phyloP scores from a whole-genome alignment of 2,888 invertebrate species.

The Dorcus parallelipipedus region DNA sequence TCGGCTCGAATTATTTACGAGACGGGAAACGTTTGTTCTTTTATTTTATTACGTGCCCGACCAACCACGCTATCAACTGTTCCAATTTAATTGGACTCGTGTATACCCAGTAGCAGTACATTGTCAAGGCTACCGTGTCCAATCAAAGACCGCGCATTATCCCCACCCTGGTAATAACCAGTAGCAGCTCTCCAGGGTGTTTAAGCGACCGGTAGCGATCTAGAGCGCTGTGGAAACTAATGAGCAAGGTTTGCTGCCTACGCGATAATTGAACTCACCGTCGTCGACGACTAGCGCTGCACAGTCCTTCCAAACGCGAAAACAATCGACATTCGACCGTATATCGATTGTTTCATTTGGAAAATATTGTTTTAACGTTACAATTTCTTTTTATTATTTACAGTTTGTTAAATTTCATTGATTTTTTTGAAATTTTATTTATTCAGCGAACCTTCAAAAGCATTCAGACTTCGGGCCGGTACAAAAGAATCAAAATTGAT shows the following conservation, averaged over 20 bases:
- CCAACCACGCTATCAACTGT: slow-evolving; percentile 6
- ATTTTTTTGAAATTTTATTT: no score
- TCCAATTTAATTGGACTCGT: slow-evolving; percentile 19
- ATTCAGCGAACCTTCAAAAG: no score
- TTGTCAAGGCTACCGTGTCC: slow-evolving; percentile 21
- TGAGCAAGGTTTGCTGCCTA: slow-evolving; percentile 13
- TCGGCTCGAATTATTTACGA: not conserved
- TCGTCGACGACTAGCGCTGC: not conserved
- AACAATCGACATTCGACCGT: no score
- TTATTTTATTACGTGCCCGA: not conserved
- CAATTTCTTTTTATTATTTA: no score
- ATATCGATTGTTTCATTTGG: no score
- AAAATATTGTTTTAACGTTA: no score
- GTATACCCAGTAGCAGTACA: slow-evolving; percentile 21
- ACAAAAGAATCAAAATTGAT: no score
- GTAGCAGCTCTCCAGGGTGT: slow-evolving; percentile 32
- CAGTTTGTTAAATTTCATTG: no score
- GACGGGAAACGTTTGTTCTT: not conserved
- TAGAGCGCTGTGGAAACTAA: slow-evolving; percentile 26
- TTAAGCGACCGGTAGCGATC: slow-evolving; percentile 30
- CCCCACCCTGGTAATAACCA: slow-evolving; percentile 28
- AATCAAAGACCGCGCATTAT: slow-evolving; percentile 27
- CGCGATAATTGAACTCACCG: slow-evolving; percentile 8
- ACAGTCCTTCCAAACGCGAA: not conserved
- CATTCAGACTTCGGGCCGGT: no score